A percentile compares a stretch with the other conserved stretches of the same genome.
Evolutionary conservation across 2,113 vertebrate species (phyloP).

Genomic region (Xiphophorus hellerii): DNA sequence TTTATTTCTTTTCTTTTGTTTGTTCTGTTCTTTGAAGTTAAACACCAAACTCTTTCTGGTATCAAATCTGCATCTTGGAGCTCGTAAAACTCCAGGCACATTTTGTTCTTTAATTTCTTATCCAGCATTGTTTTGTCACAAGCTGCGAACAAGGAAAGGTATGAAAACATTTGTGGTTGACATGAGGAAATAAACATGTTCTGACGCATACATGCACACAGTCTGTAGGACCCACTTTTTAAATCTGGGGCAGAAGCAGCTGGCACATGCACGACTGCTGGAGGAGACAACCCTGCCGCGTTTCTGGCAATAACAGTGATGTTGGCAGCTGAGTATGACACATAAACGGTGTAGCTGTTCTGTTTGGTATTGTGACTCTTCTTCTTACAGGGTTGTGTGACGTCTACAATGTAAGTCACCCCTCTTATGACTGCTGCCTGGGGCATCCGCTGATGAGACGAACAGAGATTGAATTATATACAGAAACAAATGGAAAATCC

Average conservation of each 20-base stretch:
- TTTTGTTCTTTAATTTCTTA: accelerated
- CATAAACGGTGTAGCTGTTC: slow-evolving; percentile 12
- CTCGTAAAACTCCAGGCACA: slow-evolving; percentile 71
- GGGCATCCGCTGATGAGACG: slow-evolving; percentile 41
- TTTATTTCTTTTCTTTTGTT: neutral
- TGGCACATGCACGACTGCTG: slow-evolving; percentile 27
- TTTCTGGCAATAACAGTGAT: slow-evolving; percentile 61
- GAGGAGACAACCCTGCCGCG: slow-evolving; percentile 50
- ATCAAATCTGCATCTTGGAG: slow-evolving; percentile 44
- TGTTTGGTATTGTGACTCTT: neutral
- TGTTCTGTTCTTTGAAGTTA: neutral
- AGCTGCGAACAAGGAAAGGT: slow-evolving; percentile 39
- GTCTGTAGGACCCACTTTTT: slow-evolving; percentile 42
- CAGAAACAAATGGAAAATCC: no score
- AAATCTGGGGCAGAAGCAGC: slow-evolving; percentile 24
- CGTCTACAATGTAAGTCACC: slow-evolving; percentile 26
- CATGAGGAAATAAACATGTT: neutral
- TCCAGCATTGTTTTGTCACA: slow-evolving; percentile 42
- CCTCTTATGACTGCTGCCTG: slow-evolving; percentile 20
- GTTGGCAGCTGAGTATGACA: slow-evolving; percentile 56
- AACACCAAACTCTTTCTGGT: slow-evolving; percentile 25
- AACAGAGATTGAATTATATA: slow-evolving; percentile 6
- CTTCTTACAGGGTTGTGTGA: slow-evolving; percentile 46
- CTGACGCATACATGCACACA: neutral
- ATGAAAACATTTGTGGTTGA: neutral